Evolutionary conservation across 2,113 vertebrate species (phyloP).

Genomic region (Dipodomys spectabilis): DNA sequence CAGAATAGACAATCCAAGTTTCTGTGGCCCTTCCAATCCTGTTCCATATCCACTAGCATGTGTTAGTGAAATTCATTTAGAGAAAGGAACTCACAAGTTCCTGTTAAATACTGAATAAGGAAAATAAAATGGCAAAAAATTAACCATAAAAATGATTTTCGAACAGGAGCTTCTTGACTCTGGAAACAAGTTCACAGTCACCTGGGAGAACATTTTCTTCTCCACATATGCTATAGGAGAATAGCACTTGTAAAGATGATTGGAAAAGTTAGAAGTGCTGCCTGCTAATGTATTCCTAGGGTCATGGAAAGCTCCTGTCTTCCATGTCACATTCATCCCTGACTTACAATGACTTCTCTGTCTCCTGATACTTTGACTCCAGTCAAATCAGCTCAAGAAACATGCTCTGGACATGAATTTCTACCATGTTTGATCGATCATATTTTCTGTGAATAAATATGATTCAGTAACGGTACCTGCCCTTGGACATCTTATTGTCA

Average conservation of each 20-base stretch:
- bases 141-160: neutral
- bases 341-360: neutral
- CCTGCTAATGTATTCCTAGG: neutral
- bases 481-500: neutral
- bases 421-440: neutral
- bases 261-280: neutral
- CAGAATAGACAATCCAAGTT: neutral
- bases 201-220: neutral
- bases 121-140: neutral
- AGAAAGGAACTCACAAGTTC: neutral
- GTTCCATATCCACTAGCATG: neutral
- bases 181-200: neutral
- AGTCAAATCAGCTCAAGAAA: neutral
- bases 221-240: neutral
- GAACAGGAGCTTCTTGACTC: neutral
- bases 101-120: neutral
- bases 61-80: neutral
- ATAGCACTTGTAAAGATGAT: conserved; percentile 13
- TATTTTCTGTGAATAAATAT: conserved; percentile 34
- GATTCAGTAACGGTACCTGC: neutral
- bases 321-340: neutral
- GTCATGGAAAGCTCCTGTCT: neutral
- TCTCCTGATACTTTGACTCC: neutral
- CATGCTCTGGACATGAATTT: neutral
- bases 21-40: neutral